A percentile compares a stretch with the other conserved stretches of the same genome.
Evolutionary conservation across 2,797 vertebrate genomes (phyloP).

Genomic region (Amblyraja radiata): DNA sequence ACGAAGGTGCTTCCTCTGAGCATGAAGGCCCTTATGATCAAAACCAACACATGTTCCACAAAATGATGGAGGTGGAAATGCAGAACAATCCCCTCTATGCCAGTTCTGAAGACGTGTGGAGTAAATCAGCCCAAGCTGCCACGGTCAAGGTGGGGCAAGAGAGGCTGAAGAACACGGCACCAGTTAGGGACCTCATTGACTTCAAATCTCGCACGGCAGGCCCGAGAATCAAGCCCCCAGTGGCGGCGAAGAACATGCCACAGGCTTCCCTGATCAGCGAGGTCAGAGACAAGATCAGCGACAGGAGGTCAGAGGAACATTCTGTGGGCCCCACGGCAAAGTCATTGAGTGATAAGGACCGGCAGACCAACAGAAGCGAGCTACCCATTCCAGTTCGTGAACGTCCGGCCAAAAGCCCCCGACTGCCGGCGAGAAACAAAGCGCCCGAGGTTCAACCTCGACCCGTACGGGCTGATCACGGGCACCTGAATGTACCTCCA

Average conservation of each 20-base stretch:
- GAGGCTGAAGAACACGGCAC: not conserved
- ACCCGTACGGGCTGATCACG: not conserved
- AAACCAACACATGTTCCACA: not conserved
- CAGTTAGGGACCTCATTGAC: not conserved
- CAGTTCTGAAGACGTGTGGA: not conserved
- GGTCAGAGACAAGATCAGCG: not conserved
- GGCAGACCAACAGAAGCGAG: not conserved
- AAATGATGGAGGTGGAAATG: constrained; percentile 23
- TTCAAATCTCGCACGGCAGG: not conserved
- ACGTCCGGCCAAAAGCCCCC: not conserved
- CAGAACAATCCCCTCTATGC: constrained; percentile 35
- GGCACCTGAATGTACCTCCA: not conserved
- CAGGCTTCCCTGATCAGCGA: constrained; percentile 11
- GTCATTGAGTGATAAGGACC: not conserved
- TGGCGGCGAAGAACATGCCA: not conserved
- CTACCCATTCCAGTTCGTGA: constrained; percentile 2
- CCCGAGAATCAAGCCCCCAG: not conserved
- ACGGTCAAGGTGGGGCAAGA: not conserved
- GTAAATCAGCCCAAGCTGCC: not conserved
- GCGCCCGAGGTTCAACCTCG: not conserved
- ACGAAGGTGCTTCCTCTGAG: not conserved
- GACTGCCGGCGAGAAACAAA: constrained; percentile 21
- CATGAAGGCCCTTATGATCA: not conserved
- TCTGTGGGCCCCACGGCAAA: not conserved
- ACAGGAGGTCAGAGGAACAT: not conserved